Evolutionary conservation across 1,140 invertebrate species (phyloP), one percentile per base, ranked within the genome.

Genomic region (Cyclargus thomasi): DNA sequence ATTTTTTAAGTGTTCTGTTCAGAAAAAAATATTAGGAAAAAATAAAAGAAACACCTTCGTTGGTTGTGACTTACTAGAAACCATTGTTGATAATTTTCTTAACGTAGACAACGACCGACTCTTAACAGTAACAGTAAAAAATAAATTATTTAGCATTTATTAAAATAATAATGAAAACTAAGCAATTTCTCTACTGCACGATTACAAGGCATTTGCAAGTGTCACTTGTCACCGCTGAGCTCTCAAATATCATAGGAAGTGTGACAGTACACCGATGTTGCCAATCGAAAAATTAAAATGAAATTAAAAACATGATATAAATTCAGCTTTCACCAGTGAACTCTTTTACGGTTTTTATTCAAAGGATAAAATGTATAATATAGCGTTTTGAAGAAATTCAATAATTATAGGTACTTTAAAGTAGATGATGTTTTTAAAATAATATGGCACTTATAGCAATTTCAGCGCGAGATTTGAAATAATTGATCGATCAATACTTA

Each of bases 81-180:
- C 55, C 55, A 59, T 59, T 59, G 55, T 59, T 20, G 55, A 59
- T 59, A 59, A 20, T 59, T 59, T 59, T 59, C 20, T 59, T 20
- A 59, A 6, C 11, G 39, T 16, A 47, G 39, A 47, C 5, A 59
- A 59, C 6, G 55, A 59, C 10, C 20, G 18, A 11, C 14, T 20
- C 20, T 59, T 21, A 20, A 59, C 1, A 8, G 7, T 18, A 59
- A 20, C 17, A 59, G 17, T 10, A 20, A 20, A 11, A 21, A 59
- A 59, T 20, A 20, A 20, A 59, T 59, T 59, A 20, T 59, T 18
- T 59, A 59, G 18, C 55, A 59, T 59, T 59, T 59, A 59, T 11
- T 21, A 20, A 11, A 20, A 2, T 59, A 59, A 20, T 8, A 39
- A 47, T 14, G 39, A 16, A 14, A 47, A 16, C 11, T 47, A 47